Evolutionary conservation across 2,888 invertebrate species (phyloP), one percentile per base, ranked within the genome.

Genomic region (Luperina testacea): DNA sequence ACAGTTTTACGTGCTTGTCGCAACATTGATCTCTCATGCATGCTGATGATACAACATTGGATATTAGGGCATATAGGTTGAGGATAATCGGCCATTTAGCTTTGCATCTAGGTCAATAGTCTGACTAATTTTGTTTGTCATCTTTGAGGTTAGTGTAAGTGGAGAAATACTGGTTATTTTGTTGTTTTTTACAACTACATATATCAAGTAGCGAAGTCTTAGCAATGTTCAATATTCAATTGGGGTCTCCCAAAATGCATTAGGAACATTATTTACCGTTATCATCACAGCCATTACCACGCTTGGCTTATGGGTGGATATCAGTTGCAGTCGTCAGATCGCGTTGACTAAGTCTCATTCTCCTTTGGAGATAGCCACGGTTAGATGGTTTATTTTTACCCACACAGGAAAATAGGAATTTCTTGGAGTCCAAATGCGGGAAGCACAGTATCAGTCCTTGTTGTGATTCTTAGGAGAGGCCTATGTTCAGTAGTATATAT

Each of bases 11-110:
- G 48, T 76, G 70, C 82, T 42, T 68, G 65, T 68, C 75, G 78
- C 57, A 84, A 77, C 59, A 59, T 51, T 57, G 64, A 15, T 65
- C 61, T 48, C 45, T 71, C 69, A 64, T 78, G 87, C 71, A 87
- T 87, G 72, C 78, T 75, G 73, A 83, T 82, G 48, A 74, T 77
- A 42, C 38, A 59, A 42, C 76, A 72, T 76, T 85, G 69, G 51
- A 72, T 69, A 51, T 76, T 76, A 67, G 83, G 74, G 73, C 87
- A 72, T 85, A 75, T 57, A 77, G 74, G 70, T 75, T 78, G 74
- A 87, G 77, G 77, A 82, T 83, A 86, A 82, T 71, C 57, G 7
- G n/a, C 65, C 48, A 45, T 68, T 70, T 57, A 15, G 59, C 59
- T 32, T 51, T 45, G 24, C 13, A 75, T 69, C 57, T 75, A 27